Base-by-base conservation (phyloP, 1,140 invertebrate genomes). In the Saccostrea glomerata region DNA sequence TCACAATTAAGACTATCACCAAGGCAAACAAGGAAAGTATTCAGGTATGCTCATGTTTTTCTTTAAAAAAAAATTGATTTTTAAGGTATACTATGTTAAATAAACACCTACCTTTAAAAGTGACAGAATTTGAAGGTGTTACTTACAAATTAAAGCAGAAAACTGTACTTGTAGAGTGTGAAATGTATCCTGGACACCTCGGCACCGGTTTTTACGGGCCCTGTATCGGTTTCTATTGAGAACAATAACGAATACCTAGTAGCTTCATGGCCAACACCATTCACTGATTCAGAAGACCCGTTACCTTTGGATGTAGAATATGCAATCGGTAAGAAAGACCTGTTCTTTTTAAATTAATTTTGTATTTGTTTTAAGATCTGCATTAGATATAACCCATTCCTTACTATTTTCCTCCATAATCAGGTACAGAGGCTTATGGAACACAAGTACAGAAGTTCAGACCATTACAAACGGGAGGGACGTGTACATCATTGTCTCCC, bases 1-100 rank as follows among this genome's bases (percentile, higher is more conserved):
- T 92, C 47, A 77, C 85, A 15, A 84, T 91, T n/a, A 90, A 90
- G 36, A 88, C 89, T 12, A 90, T 86, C 17, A 91, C 90, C 66
- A 90, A 88, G 70, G 87, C 92, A 54, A 86, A 58, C 13, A 66
- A 88, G 9, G 40, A 77, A 86, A 84, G 83, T 15, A 89, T 88
- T 17, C 87, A 90, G 87, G 91, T 91, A 88, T 25, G 60, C 25
- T 17, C 12, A 9, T n/a, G 23, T 0, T 23, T 0, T 60, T 25
- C 20, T 4, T 25, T 25, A n/a, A 0, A 60, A 25, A 58, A n/a
- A 11, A 6, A 2, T 7, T 6, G 11, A 25, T 0, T 15, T 20
- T 56, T 25, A 6, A 4, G 9, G 58, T 1, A 7, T 11, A 56
- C 23, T 23, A 47, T 47, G 6, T 47, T 2, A 47, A 47, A 47